Percentiles rank a stretch among this genome's conserved stretches.
phyloP scores from a whole-genome alignment of 2,113 vertebrate species.

The Meriones unguiculatus region DNA sequence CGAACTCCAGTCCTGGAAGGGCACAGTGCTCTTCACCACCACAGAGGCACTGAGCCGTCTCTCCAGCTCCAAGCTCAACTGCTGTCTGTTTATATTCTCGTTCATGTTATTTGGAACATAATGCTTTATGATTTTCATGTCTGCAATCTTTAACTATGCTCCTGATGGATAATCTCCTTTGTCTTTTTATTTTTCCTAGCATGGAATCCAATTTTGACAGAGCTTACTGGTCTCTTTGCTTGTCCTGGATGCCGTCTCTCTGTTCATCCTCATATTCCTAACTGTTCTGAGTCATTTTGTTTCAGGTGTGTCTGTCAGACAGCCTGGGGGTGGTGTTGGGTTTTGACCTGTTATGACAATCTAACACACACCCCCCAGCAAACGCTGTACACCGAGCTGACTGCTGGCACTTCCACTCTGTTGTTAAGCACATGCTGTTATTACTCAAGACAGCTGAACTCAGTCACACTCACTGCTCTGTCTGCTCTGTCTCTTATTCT shows the following conservation, averaged over 20 bases:
- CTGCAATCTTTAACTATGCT: not conserved
- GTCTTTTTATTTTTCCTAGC: not conserved
- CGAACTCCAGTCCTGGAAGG: not conserved
- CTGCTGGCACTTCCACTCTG: not conserved
- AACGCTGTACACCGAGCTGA: not conserved
- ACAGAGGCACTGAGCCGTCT: not conserved
- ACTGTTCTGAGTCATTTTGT: slow-evolving; percentile 21
- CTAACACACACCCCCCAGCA: not conserved
- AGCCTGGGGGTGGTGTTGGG: not conserved
- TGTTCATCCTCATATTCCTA: not conserved
- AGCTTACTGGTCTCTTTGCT: not conserved
- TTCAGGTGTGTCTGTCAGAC: not conserved
- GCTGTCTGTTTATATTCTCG: not conserved
- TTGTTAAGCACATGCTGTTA: not conserved
- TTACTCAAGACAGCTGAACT: not conserved
- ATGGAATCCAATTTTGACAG: not conserved
- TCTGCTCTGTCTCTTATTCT: not conserved
- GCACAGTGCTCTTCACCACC: not conserved
- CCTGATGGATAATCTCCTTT: not conserved
- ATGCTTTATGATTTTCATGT: not conserved
- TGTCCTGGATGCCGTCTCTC: not conserved
- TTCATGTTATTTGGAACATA: not conserved
- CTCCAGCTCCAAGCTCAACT: not conserved
- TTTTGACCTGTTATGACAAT: slow-evolving; percentile 33
- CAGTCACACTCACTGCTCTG: not conserved